phyloP scores from a whole-genome alignment of 2,113 vertebrate genomes.

The Pardalotus punctatus region DNA sequence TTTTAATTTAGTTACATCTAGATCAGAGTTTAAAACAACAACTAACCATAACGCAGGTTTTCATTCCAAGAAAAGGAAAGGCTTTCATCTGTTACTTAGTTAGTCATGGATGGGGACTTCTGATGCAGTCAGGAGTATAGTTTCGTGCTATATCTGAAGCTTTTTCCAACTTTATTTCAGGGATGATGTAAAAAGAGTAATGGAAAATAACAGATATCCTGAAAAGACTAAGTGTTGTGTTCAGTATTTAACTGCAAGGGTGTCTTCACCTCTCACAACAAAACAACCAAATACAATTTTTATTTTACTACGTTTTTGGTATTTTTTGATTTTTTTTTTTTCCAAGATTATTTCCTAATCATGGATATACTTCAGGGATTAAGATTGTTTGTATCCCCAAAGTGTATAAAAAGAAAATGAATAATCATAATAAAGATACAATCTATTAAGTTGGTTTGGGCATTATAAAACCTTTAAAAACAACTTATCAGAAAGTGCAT shows the following conservation, averaged over 20 bases:
- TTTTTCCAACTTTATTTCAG: background rate
- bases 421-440: background rate
- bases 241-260: conserved; percentile 9
- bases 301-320: background rate
- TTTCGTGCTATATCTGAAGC: background rate
- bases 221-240: background rate
- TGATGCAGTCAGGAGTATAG: background rate
- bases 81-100: background rate
- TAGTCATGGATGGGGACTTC: background rate
- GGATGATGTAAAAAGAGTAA: background rate
- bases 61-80: background rate
- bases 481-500: background rate
- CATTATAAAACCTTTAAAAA: background rate
- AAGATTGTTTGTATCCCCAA: background rate
- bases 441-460: background rate
- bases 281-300: background rate
- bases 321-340: background rate
- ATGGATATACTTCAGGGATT: background rate
- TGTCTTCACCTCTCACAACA: background rate
- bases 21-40: background rate
- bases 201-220: background rate
- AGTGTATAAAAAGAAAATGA: background rate
- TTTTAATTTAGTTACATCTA: background rate
- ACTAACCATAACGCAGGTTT: background rate
- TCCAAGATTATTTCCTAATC: background rate